Percentiles rank a stretch among this genome's conserved stretches.
Conservation (phyloP, 2,888 invertebrate genomes). For the Tinea semifulvella region DNA sequence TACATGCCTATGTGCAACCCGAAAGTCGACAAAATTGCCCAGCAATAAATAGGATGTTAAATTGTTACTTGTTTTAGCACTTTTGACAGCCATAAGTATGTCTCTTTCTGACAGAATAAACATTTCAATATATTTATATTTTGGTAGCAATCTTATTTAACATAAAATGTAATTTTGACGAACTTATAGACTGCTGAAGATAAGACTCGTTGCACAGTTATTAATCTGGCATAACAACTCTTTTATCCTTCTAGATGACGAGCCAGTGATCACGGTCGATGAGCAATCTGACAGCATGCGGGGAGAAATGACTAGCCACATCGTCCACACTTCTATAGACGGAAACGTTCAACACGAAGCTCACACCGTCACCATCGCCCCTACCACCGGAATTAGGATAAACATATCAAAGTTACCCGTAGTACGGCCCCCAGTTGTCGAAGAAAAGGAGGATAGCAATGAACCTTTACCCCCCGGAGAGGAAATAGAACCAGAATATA, state of each 20-base stretch:
- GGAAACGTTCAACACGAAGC: slow-evolving; percentile 77
- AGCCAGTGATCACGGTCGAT: slow-evolving; percentile 62
- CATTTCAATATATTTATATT: too few relatives aligned
- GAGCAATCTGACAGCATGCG: slow-evolving; percentile 35
- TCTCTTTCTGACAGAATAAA: too few relatives aligned
- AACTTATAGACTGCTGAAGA: too few relatives aligned
- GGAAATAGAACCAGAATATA: slow-evolving; percentile 58
- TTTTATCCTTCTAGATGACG: slow-evolving; percentile 56
- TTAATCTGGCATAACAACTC: too few relatives aligned
- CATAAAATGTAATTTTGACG: too few relatives aligned
- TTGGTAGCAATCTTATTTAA: too few relatives aligned
- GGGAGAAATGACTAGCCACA: slow-evolving; percentile 63
- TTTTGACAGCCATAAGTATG: too few relatives aligned
- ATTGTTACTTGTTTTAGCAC: too few relatives aligned
- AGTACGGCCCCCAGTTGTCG: slow-evolving; percentile 40
- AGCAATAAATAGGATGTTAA: too few relatives aligned
- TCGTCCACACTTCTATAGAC: slow-evolving; percentile 74
- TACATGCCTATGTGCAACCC: too few relatives aligned
- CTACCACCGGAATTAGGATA: slow-evolving; percentile 74
- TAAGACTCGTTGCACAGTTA: too few relatives aligned
- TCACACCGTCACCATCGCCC: slow-evolving; percentile 46
- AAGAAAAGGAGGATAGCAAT: slow-evolving; percentile 38
- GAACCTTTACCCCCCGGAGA: slow-evolving; percentile 69
- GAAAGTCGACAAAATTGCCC: too few relatives aligned
- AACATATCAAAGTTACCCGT: slow-evolving; percentile 74